A percentile compares a stretch with the other conserved stretches of the same genome.
Evolutionary conservation across 2,113 vertebrate genomes (phyloP).

Genomic region (Dromiciops gliroides): DNA sequence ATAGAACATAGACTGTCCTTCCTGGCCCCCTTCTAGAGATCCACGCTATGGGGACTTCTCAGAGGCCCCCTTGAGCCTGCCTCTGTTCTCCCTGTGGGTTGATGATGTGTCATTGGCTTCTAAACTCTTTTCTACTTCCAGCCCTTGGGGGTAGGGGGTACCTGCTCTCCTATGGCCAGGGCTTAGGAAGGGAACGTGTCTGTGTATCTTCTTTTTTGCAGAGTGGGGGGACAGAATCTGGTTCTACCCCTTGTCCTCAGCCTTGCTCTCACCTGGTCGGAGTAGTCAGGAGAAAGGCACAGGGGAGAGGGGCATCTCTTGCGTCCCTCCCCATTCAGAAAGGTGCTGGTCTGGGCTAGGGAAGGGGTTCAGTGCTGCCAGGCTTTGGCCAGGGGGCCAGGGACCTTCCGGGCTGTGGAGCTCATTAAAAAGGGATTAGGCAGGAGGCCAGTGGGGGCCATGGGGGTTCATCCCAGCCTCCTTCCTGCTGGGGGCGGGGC

Average conservation of each 20-base stretch:
- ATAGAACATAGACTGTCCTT: neutral
- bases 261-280: neutral
- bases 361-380: slow-evolving; percentile 38
- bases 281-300: neutral
- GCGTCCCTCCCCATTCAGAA: neutral
- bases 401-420: slow-evolving; percentile 75
- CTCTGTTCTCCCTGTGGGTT: neutral
- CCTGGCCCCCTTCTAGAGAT: neutral
- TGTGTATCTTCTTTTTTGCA: neutral
- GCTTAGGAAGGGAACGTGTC: neutral
- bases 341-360: neutral
- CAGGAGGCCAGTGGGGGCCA: slow-evolving; percentile 70
- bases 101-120: neutral
- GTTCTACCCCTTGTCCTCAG: neutral
- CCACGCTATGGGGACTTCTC: neutral
- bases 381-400: slow-evolving; percentile 63
- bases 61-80: neutral
- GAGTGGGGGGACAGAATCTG: neutral
- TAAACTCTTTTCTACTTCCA: neutral
- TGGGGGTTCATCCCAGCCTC: slow-evolving; percentile 53
- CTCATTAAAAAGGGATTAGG: slow-evolving; percentile 84
- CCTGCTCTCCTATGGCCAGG: neutral
- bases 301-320: neutral
- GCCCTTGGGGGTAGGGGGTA: neutral
- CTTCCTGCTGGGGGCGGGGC: slow-evolving; percentile 29